These are phyloP conservation scores for Pygoscelis antarcticus DNA, from an alignment of 2,113 vertebrate genomes.

Conservation along the genomic window DNA sequence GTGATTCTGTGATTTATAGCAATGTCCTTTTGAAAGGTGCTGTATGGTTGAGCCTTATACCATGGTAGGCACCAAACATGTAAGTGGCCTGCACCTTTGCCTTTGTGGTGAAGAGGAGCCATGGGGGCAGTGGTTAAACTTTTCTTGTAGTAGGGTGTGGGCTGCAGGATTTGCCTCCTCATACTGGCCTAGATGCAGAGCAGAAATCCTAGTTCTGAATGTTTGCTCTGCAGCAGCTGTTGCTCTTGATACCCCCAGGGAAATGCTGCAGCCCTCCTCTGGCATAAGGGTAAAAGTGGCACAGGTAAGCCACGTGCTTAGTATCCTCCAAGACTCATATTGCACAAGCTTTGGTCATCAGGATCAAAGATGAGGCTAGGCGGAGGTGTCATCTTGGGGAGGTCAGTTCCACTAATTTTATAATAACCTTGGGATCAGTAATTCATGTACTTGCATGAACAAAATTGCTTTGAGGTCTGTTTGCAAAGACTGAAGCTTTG, in stretches of 20 bases:
- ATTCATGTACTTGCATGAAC: not conserved
- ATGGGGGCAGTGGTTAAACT: not conserved
- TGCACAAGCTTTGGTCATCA: not conserved
- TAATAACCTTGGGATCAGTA: not conserved
- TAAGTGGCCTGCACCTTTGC: not conserved
- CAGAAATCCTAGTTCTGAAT: not conserved
- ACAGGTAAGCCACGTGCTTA: not conserved
- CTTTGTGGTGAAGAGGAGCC: not conserved
- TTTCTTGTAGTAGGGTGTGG: not conserved
- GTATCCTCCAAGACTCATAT: not conserved
- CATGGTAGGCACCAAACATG: not conserved
- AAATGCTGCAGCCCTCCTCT: not conserved
- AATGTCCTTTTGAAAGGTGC: not conserved
- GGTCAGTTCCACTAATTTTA: not conserved
- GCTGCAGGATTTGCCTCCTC: not conserved
- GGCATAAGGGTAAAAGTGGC: not conserved
- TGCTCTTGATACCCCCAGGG: not conserved
- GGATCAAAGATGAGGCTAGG: not conserved
- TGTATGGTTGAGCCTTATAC: not conserved
- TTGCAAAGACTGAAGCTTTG: not conserved
- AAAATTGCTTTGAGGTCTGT: not conserved
- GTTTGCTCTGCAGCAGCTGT: not conserved
- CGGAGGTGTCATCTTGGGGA: not conserved
- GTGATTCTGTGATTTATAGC: not conserved
- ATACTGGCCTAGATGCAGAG: not conserved